Percentiles rank a stretch among this genome's conserved stretches.
Evolutionary conservation across 2,888 invertebrate species (phyloP).

Genomic region (Polylopha cassiicola): DNA sequence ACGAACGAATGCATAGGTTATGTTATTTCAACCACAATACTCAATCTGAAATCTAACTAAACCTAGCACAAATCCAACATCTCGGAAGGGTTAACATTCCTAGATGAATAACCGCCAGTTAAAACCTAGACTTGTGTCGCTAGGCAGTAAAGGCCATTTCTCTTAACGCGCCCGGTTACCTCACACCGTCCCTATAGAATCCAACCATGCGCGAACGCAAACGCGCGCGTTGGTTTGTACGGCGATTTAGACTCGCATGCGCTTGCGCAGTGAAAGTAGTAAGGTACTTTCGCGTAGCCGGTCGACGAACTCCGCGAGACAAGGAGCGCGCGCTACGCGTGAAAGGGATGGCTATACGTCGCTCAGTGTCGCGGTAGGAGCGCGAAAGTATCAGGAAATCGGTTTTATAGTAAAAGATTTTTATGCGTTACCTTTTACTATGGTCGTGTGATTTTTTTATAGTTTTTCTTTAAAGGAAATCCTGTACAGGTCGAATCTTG

Average conservation of each 20-base stretch:
- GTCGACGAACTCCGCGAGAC: constrained; percentile 63
- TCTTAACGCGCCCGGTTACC: constrained; percentile 43
- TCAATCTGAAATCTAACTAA: no score
- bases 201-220: constrained; percentile 48
- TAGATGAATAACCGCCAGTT: constrained; percentile 59
- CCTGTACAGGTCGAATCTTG: no score
- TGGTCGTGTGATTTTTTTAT: no score
- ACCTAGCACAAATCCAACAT: no score
- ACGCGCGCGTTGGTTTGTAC: constrained; percentile 48
- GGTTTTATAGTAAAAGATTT: no score
- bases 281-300: constrained; percentile 75
- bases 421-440: no score
- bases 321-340: constrained; percentile 38
- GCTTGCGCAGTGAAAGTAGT: constrained; percentile 73
- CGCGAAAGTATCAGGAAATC: constrained; percentile 42
- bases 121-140: constrained; percentile 45
- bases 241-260: constrained; percentile 59
- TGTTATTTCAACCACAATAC: no score
- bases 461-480: no score
- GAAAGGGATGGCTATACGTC: constrained; percentile 52
- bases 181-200: constrained; percentile 40
- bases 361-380: constrained; percentile 67
- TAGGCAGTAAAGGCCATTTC: constrained; percentile 45
- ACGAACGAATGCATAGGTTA: no score
- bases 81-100: no score